Evolutionary conservation across 2,113 vertebrate genomes (phyloP).

Genomic region (Grammomys dolichurus): DNA sequence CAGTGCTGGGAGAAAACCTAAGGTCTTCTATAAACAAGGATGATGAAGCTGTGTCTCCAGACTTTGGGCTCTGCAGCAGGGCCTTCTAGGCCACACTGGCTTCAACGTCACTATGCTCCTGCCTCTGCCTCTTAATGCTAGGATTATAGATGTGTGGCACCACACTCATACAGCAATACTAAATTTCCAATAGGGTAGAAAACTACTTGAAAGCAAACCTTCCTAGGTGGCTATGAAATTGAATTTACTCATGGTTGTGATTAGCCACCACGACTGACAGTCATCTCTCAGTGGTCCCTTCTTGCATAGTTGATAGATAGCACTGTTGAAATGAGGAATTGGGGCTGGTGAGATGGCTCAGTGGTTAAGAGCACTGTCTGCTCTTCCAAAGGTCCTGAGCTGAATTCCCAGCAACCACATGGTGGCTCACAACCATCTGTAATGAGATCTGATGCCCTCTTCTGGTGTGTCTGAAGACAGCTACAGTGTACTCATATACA

Average conservation of each 20-base stretch:
- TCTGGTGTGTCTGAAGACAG: no score
- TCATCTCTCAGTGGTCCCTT: background rate
- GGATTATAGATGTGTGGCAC: background rate
- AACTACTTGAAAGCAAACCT: slow-evolving; percentile 24
- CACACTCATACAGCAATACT: background rate
- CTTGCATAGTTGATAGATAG: slow-evolving; percentile 37
- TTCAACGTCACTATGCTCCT: background rate
- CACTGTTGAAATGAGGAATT: slow-evolving; percentile 43
- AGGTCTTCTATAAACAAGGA: background rate
- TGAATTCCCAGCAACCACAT: no score
- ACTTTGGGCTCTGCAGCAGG: background rate
- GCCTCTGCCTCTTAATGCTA: background rate
- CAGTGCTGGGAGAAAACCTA: no score
- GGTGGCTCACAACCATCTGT: no score
- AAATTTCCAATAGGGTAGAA: background rate
- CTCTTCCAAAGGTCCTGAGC: no score
- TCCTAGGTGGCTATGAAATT: slow-evolving; percentile 52
- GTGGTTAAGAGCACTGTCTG: no score
- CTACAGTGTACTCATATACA: no score
- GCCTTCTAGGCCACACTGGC: background rate
- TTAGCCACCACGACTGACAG: background rate
- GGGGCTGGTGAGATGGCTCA: no score
- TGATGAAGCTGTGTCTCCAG: background rate
- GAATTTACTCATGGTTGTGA: background rate
- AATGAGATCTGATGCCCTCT: no score